Conservation (phyloP, 1,140 invertebrate species). For the Ostrea denselamellosa region DNA sequence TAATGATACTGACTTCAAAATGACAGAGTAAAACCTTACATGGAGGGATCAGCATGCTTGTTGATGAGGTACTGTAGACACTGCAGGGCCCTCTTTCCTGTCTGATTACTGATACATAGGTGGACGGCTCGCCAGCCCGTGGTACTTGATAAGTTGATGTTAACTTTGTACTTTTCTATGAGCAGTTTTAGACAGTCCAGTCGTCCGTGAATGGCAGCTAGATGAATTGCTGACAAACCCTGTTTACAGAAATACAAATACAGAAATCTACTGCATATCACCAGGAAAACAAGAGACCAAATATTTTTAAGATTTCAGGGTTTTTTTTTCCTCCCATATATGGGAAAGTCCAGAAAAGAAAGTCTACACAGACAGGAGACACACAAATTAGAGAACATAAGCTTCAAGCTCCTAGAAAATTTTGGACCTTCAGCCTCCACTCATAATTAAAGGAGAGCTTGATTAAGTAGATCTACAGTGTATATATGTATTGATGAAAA, state of each 20-base stretch:
- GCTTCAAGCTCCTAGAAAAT: no score
- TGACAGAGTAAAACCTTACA: constrained; percentile 65
- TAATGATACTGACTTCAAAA: no score
- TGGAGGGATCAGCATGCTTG: constrained; percentile 75
- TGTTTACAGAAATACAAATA: constrained; percentile 55
- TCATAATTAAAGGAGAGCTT: no score
- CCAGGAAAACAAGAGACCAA: no score
- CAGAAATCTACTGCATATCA: neutral
- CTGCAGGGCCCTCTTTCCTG: constrained; percentile 73
- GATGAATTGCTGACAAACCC: constrained; percentile 77
- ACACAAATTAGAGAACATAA: no score
- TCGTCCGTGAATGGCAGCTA: constrained; percentile 77
- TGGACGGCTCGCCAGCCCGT: constrained; percentile 78
- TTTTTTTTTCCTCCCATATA: no score
- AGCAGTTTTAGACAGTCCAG: constrained; percentile 77
- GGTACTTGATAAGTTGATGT: constrained; percentile 76
- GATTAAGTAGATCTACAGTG: no score
- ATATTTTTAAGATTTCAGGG: no score
- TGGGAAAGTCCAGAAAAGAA: no score
- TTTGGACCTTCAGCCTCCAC: no score
- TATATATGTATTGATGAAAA: no score
- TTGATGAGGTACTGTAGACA: constrained; percentile 76
- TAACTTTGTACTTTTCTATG: constrained; percentile 76
- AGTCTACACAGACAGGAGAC: no score
- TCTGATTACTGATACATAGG: constrained; percentile 78